Base-by-base conservation (phyloP, 2,888 invertebrate genomes). In the Peribatodes rhomboidaria region DNA sequence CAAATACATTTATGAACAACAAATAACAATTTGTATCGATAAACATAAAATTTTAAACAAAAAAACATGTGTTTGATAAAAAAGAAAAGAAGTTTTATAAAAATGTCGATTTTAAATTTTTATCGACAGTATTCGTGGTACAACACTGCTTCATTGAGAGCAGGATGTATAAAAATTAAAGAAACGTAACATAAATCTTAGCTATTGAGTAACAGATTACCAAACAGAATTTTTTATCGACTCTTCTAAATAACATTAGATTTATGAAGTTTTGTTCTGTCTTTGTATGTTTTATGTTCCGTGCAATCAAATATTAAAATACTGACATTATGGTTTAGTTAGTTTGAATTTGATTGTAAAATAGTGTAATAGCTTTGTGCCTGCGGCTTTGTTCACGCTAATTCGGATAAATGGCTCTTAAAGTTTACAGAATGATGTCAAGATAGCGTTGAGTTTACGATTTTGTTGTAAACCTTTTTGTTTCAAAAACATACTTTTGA, bases 161-260 rank as follows among this genome's bases (percentile, higher is more conserved):
- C 73, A 71, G 69, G 73, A 73, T 69, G 69, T 70, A 46, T 68
- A 59, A 66, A 63, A 68, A 71, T 68, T 68, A 68, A 68, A 67
- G 56, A 67, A 70, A 68, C 62, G 67, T 53, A 61, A 50, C 61
- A 66, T 68, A 64, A 63, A 68, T 70, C 68, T 62, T 44, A 22
- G n/a, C 27, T 62, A 61, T 66, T 66, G 50, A 59, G 66, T 55
- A 60, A 62, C 52, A 35, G 42, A 61, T 58, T 53, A 55, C 53
- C 49, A n/a, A 20, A 14, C 16, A 31, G 41, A 13, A 31, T 47
- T 46, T 52, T 61, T 61, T 55, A 31, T 22, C 16, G 6, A 42
- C 44, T 47, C 41, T 37, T 63, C 41, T 27, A 41, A 63, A 49
- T 55, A 50, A 64, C 44, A 55, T 33, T 55, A 59, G 42, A 64